Conservation (phyloP, 2,797 vertebrate genomes). For the Lophotriccus pileatus region DNA sequence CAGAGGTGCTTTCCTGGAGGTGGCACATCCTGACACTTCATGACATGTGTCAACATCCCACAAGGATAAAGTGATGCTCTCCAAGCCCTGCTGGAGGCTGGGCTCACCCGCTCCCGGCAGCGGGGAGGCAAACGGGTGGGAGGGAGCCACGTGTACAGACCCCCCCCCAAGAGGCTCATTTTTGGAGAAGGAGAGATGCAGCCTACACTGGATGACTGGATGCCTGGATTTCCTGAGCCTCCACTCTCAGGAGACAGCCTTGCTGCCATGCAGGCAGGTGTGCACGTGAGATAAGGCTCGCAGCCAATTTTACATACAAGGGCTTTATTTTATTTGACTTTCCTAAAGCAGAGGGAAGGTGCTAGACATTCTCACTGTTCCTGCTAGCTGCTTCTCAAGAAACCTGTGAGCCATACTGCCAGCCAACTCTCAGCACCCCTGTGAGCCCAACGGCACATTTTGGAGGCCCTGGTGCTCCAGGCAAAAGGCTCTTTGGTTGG, state of each 20-base stretch:
- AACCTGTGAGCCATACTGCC: neutral
- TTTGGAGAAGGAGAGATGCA: neutral
- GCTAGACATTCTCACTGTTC: neutral
- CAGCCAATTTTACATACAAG: neutral
- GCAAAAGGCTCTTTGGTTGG: fast-evolving
- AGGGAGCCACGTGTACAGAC: neutral
- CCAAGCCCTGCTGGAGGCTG: neutral
- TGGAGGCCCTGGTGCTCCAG: neutral
- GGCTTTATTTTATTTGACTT: conserved; percentile 13
- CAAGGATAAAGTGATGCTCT: neutral
- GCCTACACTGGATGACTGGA: neutral
- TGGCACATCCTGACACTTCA: too few relatives aligned
- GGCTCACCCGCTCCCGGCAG: neutral
- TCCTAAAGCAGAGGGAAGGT: neutral
- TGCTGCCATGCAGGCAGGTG: neutral
- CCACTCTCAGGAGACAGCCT: neutral
- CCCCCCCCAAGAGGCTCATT: neutral
- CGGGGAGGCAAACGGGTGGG: fast-evolving
- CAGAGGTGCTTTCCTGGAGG: neutral
- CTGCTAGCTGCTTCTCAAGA: neutral
- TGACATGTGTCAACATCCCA: neutral
- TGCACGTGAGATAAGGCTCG: neutral
- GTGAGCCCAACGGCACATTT: fast-evolving
- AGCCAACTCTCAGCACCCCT: neutral
- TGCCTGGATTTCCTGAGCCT: neutral